phyloP scores from a whole-genome alignment of 2,113 vertebrate species.

The Zosterops japonicus region DNA sequence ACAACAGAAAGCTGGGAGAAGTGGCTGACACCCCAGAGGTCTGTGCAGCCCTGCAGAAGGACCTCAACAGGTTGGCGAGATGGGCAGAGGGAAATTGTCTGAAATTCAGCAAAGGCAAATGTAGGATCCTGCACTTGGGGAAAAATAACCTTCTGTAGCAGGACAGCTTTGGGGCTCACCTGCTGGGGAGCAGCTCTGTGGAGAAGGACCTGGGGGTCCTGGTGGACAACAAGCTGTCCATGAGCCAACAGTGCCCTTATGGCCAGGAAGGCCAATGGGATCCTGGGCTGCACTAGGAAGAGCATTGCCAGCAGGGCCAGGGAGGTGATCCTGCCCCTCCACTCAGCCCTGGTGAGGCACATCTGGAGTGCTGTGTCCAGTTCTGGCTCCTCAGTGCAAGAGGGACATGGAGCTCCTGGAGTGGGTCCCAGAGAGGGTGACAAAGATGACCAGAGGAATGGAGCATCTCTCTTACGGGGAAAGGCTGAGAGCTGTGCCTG shows the following conservation, averaged over 20 bases:
- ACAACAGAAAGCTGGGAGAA: neutral
- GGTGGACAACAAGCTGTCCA: neutral
- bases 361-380: neutral
- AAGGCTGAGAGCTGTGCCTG: neutral
- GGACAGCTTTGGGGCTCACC: accelerated
- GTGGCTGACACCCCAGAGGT: neutral
- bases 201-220: neutral
- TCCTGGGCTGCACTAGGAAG: neutral
- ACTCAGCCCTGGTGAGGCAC: neutral
- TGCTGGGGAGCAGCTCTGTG: neutral
- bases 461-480: neutral
- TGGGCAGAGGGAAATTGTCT: neutral
- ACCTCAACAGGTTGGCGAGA: neutral
- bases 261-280: neutral
- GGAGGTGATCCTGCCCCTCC: neutral
- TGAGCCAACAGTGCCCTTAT: neutral
- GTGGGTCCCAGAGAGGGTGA: too few relatives aligned
- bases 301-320: neutral
- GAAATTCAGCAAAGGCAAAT: neutral
- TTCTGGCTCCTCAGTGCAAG: neutral
- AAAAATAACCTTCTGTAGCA: neutral
- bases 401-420: neutral
- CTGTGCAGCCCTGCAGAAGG: neutral
- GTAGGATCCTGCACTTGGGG: neutral
- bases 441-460: too few relatives aligned